A percentile compares a stretch with the other conserved stretches of the same genome.
These are phyloP conservation scores for Zeuzera pyrina DNA, from an alignment of 2,888 invertebrate species.

Conservation along the genomic window DNA sequence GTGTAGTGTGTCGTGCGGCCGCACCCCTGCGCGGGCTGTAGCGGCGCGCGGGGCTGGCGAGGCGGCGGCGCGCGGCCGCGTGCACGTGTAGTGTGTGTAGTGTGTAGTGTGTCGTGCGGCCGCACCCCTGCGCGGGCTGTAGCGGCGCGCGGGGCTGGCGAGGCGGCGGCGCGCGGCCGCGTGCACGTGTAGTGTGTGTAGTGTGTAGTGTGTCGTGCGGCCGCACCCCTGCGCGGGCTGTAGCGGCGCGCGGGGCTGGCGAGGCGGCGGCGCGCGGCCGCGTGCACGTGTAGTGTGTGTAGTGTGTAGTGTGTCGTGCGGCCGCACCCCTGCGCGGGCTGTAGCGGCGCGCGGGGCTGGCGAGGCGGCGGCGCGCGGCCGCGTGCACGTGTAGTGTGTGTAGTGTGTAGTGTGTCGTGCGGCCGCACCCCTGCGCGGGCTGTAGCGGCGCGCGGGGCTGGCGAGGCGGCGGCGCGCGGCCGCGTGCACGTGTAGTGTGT, in stretches of 20 bases:
- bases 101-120: too few relatives aligned
- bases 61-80: too few relatives aligned
- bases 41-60: too few relatives aligned
- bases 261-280: neutral
- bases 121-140: too few relatives aligned
- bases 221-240: neutral
- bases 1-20: too few relatives aligned
- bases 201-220: too few relatives aligned
- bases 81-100: too few relatives aligned
- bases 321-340: neutral
- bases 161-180: neutral
- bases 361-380: neutral
- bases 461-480: constrained; percentile 49
- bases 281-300: neutral
- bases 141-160: neutral
- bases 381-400: neutral
- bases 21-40: too few relatives aligned
- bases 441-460: constrained; percentile 85
- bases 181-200: neutral
- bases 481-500: neutral
- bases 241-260: constrained; percentile 1
- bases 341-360: constrained; percentile 1
- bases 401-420: neutral
- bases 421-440: neutral
- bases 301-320: neutral